Conservation (phyloP, 2,797 vertebrate species). For the Propithecus deckenii region DNA sequence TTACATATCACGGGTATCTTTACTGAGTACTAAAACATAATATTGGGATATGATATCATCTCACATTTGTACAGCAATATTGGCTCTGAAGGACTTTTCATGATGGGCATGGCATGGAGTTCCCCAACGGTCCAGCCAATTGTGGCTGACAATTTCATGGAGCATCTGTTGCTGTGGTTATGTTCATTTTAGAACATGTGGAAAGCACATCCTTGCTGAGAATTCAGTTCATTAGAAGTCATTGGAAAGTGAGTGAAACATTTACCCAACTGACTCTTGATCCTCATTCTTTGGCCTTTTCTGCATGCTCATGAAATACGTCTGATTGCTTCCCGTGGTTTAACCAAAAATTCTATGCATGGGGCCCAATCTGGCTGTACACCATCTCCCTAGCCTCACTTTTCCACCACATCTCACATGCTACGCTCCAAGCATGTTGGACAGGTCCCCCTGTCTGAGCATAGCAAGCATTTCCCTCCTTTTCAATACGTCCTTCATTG, state of each 20-base stretch:
- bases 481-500: accelerated
- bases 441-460: accelerated
- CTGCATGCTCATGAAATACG: not conserved
- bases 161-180: not conserved
- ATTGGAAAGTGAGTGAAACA: not conserved
- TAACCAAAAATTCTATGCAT: not conserved
- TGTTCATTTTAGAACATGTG: not conserved
- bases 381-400: accelerated
- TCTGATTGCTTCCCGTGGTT: not conserved
- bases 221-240: not conserved
- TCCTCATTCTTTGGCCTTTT: not conserved
- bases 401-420: not conserved
- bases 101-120: not conserved
- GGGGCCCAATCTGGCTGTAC: accelerated
- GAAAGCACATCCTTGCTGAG: not conserved
- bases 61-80: no score
- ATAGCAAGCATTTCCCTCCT: no score
- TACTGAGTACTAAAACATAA: not conserved
- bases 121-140: accelerated
- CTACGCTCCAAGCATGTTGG: accelerated
- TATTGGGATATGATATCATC: accelerated
- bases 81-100: not conserved
- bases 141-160: not conserved
- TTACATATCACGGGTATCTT: not conserved
- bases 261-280: not conserved